Base-by-base conservation (phyloP, 2,797 vertebrate genomes). In the Nothura maculosa region DNA sequence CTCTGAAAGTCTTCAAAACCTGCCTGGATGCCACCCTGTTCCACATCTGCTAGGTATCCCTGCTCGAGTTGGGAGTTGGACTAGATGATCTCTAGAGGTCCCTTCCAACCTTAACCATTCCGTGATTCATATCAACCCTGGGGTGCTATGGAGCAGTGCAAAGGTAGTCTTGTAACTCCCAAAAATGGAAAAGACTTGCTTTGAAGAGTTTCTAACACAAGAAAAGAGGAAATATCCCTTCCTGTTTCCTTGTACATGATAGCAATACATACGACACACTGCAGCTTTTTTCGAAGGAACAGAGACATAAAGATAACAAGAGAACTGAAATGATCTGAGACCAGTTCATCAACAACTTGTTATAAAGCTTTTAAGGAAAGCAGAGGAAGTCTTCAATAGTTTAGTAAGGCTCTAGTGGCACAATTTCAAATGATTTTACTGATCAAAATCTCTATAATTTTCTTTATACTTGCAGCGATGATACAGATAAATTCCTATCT, bases 201-300 rank as follows among this genome's bases (percentile, higher is more conserved):
- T 38, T 58, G 24, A 58, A 14, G 18, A 10, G 13, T 40, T 19
- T 45, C 14, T 27, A 32, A 30, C 5, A 10, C 30, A 30, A 4
- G 6, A 15, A 8, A 43, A 27, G 14, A 54, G 14, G 27, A 87
- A 68, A 64, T 15, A 21, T 43, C 61, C 11, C 4, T 73, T 12
- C 21, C 2, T 6, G 19, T 12, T 73, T 84, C 57, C 47, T 61
- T 0, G 0, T 24, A 52, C 20, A 4, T 0, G 7, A 11, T 5
- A 18, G 17, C 15, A 19, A 12, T 19, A 81, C 34, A 14, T n/a
- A 28, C n/a, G 36, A 42, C n/a, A 52, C 47, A 24, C n/a, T 62
- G 30, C 11, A 36, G 52, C 27, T 66, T 5, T 40, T n/a, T 10
- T 3, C 3, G 24, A 25, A 48, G 47, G 47, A 58, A 34, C 10